Conservation (phyloP, 1,140 invertebrate species). For the Cotesia typhae region DNA sequence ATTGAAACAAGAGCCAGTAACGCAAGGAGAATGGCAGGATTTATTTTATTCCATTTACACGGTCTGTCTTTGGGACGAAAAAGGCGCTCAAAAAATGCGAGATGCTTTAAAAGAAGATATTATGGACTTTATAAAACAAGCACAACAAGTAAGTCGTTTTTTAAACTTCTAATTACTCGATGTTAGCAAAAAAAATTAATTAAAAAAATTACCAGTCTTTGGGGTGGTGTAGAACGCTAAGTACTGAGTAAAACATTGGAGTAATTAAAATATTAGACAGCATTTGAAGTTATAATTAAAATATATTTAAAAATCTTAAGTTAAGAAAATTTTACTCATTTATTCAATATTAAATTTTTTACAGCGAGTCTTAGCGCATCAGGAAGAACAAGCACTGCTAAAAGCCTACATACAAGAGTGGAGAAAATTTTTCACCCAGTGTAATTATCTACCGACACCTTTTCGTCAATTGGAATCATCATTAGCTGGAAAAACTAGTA, state of each 20-base stretch:
- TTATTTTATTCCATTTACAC: conserved; percentile 94
- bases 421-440: conserved; percentile 98
- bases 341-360: conserved; percentile 35
- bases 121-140: conserved; percentile 93
- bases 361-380: conserved; percentile 84
- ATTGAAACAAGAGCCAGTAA: conserved; percentile 90
- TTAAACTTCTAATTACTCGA: neutral
- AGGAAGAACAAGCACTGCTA: conserved; percentile 93
- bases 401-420: conserved; percentile 97
- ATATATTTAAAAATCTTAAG: too few relatives aligned
- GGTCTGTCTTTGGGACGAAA: conserved; percentile 96
- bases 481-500: conserved; percentile 70
- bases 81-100: conserved; percentile 87
- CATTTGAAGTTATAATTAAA: too few relatives aligned
- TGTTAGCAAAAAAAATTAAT: too few relatives aligned
- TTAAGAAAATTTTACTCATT: too few relatives aligned
- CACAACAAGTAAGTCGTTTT: conserved; percentile 74
- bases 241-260: too few relatives aligned
- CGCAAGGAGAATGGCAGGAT: conserved; percentile 96
- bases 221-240: too few relatives aligned
- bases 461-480: conserved; percentile 92
- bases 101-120: conserved; percentile 92
- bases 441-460: conserved; percentile 94
- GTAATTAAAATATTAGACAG: too few relatives aligned
- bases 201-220: too few relatives aligned